Conservation (phyloP, 64 coral and sea anemone species). For the Actinia tenebrosa region DNA sequence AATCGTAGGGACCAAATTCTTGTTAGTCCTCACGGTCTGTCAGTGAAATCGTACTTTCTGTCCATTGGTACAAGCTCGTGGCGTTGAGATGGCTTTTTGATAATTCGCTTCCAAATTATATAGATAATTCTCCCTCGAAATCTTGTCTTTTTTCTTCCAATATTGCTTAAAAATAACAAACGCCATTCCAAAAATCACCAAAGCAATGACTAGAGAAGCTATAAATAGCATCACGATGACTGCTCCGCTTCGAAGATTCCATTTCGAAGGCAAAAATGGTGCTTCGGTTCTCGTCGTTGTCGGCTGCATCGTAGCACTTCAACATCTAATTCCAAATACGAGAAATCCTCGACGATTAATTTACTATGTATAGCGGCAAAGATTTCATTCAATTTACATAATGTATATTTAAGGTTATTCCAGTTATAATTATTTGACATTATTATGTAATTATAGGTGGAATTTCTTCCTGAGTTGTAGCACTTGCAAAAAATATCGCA, state of each 20-base stretch:
- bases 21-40: not conserved
- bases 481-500: not conserved
- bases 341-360: not conserved
- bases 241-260: not conserved
- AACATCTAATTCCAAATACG: not conserved
- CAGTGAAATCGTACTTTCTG: not conserved
- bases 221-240: not conserved
- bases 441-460: not conserved
- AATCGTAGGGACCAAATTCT: too few species aligned
- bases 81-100: not conserved
- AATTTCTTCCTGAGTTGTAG: not conserved
- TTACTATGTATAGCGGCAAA: not conserved
- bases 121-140: not conserved
- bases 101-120: not conserved
- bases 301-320: not conserved
- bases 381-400: not conserved
- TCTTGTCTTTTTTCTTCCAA: not conserved
- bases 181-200: not conserved
- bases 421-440: not conserved
- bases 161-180: conserved; percentile 7
- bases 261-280: not conserved
- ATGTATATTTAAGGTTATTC: not conserved
- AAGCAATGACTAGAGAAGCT: not conserved
- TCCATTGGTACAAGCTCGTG: not conserved
- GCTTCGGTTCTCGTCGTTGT: not conserved